Evolutionary conservation across 64 coral and sea anemone genomes (phyloP).

Genomic region (Montipora sp.): DNA sequence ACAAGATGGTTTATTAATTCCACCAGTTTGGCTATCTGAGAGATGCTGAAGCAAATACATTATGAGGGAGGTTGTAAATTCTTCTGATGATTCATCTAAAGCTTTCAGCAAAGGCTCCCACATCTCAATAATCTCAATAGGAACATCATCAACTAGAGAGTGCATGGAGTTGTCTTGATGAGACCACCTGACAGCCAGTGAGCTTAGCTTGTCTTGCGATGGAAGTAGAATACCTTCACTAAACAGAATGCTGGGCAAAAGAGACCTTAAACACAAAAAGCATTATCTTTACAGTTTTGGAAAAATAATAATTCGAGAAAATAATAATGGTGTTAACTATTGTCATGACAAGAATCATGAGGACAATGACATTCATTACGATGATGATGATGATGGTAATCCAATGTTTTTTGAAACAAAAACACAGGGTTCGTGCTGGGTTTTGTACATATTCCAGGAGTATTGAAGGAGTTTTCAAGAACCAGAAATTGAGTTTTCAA

Average conservation of each 20-base stretch:
- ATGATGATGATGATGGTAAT: too few species aligned
- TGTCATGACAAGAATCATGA: too few species aligned
- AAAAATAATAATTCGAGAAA: too few species aligned
- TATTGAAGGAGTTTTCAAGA: too few species aligned
- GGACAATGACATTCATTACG: too few species aligned
- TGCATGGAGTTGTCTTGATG: background rate
- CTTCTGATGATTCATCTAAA: conserved; percentile 61
- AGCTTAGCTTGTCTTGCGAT: background rate
- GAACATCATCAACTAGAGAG: background rate
- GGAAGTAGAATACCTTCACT: conserved; percentile 29
- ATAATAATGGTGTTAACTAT: too few species aligned
- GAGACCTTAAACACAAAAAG: background rate
- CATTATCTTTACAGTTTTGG: too few species aligned
- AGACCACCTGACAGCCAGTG: conserved; percentile 11
- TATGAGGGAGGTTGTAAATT: conserved; percentile 72
- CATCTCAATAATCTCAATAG: conserved; percentile 28
- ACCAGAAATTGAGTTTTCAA: too few species aligned
- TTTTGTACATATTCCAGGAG: too few species aligned
- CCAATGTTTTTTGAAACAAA: too few species aligned
- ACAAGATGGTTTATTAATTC: background rate
- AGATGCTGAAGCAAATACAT: conserved; percentile 6
- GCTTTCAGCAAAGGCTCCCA: conserved; percentile 81
- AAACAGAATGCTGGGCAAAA: conserved; percentile 7
- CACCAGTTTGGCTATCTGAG: background rate
- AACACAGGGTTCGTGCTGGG: too few species aligned